These are phyloP conservation scores for Octopus sinensis DNA, from an alignment of 1,140 invertebrate genomes.

Conservation along the genomic window DNA sequence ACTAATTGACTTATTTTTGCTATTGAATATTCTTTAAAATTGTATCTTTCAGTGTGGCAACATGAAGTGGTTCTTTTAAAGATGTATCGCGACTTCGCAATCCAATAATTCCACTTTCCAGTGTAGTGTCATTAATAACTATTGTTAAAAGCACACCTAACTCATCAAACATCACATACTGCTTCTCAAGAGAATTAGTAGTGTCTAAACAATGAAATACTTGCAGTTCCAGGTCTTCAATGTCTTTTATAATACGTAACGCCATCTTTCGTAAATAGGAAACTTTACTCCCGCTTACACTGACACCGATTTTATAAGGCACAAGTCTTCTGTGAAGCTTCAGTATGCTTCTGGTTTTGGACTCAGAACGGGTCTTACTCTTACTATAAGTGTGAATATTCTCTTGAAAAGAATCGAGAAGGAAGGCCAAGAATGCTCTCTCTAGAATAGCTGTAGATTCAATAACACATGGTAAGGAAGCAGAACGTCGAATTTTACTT, in stretches of 20 bases:
- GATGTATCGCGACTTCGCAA: background rate
- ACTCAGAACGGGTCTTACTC: background rate
- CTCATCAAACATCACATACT: background rate
- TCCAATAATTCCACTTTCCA: background rate
- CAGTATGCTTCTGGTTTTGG: background rate
- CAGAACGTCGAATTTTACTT: background rate
- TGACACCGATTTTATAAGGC: background rate
- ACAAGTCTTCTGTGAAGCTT: background rate
- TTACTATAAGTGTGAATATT: background rate
- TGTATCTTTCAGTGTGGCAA: background rate
- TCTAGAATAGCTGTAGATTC: background rate
- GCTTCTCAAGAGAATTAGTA: background rate
- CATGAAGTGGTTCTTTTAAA: background rate
- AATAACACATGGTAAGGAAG: background rate
- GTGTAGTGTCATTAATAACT: background rate
- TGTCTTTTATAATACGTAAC: background rate
- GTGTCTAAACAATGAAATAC: background rate
- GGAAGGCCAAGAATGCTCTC: background rate
- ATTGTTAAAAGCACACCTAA: background rate
- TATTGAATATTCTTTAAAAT: background rate
- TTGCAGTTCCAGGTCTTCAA: background rate
- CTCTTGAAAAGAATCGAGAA: background rate
- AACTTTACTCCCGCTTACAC: background rate
- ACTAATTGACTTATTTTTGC: too few relatives aligned
- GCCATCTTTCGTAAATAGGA: background rate